These are phyloP conservation scores for Sibirionetta formosa DNA, from an alignment of 2,797 vertebrate species.

Conservation along the genomic window DNA sequence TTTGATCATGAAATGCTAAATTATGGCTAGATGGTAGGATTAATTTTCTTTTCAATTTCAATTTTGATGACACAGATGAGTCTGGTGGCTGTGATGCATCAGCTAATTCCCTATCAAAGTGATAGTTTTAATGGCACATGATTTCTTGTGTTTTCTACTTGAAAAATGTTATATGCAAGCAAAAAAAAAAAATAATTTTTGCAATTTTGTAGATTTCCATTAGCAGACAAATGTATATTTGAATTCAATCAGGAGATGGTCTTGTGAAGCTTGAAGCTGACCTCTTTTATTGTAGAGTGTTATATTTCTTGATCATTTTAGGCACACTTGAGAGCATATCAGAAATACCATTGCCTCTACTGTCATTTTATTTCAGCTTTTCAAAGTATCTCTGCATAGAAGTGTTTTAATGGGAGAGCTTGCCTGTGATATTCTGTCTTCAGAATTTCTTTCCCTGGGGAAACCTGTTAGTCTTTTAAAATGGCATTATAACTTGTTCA, in stretches of 20 bases:
- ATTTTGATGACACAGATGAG: background rate
- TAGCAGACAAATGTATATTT: background rate
- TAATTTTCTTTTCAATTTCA: conserved; percentile 13
- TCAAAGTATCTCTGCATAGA: background rate
- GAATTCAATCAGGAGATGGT: background rate
- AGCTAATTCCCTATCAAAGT: conserved; percentile 25
- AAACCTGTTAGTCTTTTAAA: conserved; percentile 52
- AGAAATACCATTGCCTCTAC: background rate
- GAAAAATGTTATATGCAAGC: background rate
- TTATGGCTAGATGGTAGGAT: background rate
- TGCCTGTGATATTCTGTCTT: conserved; percentile 30
- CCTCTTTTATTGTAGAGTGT: background rate
- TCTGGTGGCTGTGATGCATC: conserved; percentile 2
- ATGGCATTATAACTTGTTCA: conserved; percentile 35
- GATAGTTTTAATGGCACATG: background rate
- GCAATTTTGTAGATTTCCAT: background rate
- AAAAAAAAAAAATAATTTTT: background rate
- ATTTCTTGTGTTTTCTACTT: background rate
- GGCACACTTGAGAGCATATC: background rate
- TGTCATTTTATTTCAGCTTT: background rate
- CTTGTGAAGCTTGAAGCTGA: background rate
- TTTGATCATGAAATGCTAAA: background rate
- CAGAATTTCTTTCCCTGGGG: conserved; percentile 2
- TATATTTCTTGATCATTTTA: background rate
- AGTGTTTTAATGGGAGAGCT: conserved; percentile 25